phyloP scores from a whole-genome alignment of 2,797 vertebrate species.

The Leptoclinus maculatus region DNA sequence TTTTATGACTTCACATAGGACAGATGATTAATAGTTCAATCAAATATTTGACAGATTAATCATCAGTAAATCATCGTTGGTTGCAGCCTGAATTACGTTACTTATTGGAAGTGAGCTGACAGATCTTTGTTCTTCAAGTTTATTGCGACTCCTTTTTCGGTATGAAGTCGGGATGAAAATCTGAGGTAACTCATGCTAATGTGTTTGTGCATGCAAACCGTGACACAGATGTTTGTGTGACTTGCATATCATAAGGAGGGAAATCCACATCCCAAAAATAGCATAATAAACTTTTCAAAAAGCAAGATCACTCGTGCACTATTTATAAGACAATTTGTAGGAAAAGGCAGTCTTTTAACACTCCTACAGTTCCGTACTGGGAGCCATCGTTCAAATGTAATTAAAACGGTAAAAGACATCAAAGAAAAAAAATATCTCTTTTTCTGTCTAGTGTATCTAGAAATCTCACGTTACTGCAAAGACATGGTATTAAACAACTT shows the following conservation, averaged over 20 bases:
- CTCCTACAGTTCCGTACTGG: background rate
- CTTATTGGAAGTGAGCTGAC: no score
- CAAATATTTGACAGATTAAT: no score
- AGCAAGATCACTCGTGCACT: conserved; percentile 2
- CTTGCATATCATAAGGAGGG: background rate
- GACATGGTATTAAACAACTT: background rate
- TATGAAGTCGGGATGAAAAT: background rate
- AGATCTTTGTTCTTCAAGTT: no score
- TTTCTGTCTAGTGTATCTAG: background rate
- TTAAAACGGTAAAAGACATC: conserved; percentile 30
- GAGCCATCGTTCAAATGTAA: conserved; percentile 33
- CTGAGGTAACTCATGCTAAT: no score
- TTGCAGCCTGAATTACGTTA: no score
- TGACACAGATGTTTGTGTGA: background rate
- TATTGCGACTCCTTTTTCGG: no score
- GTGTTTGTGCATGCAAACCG: background rate
- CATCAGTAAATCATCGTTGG: no score
- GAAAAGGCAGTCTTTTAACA: conserved; percentile 12
- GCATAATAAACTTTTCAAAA: conserved; percentile 16
- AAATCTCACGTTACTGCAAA: background rate
- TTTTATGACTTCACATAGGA: background rate
- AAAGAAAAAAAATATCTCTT: conserved; percentile 4
- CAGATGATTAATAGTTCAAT: no score
- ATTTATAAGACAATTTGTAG: conserved; percentile 18
- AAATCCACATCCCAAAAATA: background rate